phyloP scores from a whole-genome alignment of 2,797 vertebrate species.

The Urocyon cinereoargenteus region DNA sequence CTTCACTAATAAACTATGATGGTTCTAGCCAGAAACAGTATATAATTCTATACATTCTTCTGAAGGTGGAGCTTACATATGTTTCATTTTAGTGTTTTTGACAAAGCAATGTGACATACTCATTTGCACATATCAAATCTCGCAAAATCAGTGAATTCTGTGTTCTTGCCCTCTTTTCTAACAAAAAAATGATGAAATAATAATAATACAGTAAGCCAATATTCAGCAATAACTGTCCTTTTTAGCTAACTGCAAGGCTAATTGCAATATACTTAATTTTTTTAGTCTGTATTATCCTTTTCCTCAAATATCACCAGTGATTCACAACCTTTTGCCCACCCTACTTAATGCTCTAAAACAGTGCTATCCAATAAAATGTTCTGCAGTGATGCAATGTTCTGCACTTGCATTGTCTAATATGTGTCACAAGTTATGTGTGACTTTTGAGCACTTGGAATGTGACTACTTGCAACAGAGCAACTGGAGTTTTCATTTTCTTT shows the following conservation, averaged over 20 bases:
- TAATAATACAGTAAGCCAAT: not conserved
- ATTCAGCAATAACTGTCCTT: not conserved
- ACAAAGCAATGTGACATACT: not conserved
- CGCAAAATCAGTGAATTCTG: not conserved
- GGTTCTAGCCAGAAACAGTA: not conserved
- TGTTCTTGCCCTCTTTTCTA: not conserved
- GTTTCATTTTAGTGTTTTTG: not conserved
- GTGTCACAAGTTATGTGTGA: not conserved
- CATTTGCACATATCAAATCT: not conserved
- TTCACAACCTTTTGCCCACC: not conserved
- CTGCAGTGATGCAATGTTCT: not conserved
- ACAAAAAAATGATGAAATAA: not conserved
- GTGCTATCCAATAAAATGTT: not conserved
- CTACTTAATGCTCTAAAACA: not conserved
- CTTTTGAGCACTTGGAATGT: not conserved
- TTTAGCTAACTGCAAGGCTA: not conserved
- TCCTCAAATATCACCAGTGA: not conserved
- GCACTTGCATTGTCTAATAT: not conserved
- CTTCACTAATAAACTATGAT: not conserved
- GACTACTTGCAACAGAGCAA: not conserved
- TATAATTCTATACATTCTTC: constrained; percentile 4
- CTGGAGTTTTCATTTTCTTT: not conserved
- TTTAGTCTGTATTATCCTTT: not conserved
- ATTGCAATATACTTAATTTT: not conserved
- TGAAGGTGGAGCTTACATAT: not conserved